Conservation (phyloP, 2,797 vertebrate species). For the Stomatorhinus walkeri region DNA sequence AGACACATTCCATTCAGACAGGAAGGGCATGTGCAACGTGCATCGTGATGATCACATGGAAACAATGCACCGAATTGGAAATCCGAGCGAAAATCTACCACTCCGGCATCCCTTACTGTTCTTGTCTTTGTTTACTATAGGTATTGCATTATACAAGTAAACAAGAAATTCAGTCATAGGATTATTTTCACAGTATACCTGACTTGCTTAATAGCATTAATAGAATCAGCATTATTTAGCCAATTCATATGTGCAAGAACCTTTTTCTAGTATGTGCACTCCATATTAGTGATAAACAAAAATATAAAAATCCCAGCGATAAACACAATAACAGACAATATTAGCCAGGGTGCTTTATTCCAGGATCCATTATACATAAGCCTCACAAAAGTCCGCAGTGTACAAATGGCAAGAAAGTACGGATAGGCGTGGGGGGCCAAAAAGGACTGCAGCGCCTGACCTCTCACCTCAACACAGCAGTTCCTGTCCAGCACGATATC, state of each 20-base stretch:
- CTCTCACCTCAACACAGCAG: conserved; percentile 71
- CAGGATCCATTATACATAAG: background rate
- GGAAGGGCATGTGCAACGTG: background rate
- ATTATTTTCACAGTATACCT: background rate
- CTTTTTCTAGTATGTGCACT: background rate
- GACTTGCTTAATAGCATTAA: background rate
- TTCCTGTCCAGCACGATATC: conserved; percentile 67
- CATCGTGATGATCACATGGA: background rate
- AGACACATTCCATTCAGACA: background rate
- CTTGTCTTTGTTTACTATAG: background rate
- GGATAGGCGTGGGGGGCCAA: background rate
- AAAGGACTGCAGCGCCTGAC: background rate
- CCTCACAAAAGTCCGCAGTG: background rate
- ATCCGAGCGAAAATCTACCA: background rate
- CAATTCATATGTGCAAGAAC: background rate
- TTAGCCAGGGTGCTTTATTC: background rate
- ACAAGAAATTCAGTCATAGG: background rate
- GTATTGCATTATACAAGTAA: background rate
- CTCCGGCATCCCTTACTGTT: background rate
- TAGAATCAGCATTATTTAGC: background rate
- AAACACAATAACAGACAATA: background rate
- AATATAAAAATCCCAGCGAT: background rate
- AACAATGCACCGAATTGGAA: background rate
- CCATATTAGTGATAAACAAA: background rate
- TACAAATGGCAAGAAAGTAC: background rate